Conservation (phyloP, 2,113 vertebrate species). For the Brachirus orientalis region DNA sequence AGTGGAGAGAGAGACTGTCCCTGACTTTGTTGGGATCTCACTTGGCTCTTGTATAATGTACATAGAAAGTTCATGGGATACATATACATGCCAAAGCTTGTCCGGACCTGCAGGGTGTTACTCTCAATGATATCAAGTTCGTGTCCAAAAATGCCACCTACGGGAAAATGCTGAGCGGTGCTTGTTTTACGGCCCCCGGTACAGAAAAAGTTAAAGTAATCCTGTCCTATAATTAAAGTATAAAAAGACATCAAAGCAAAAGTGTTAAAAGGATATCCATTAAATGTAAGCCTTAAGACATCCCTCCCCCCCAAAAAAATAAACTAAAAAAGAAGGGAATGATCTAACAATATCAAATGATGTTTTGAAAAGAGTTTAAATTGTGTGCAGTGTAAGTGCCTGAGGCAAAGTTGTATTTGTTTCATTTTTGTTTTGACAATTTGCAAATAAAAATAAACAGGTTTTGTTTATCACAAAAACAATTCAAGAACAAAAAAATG, state of each 20-base stretch:
- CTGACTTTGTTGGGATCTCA: constrained; percentile 46
- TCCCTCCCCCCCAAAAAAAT: neutral
- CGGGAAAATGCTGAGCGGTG: constrained; percentile 37
- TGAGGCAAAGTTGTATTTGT: too few relatives aligned
- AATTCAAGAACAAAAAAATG: too few relatives aligned
- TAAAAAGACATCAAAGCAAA: constrained; percentile 65
- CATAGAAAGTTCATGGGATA: constrained; percentile 58
- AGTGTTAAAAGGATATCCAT: constrained; percentile 45
- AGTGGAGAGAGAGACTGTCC: constrained; percentile 19
- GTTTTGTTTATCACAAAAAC: too few relatives aligned
- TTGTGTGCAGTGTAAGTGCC: too few relatives aligned
- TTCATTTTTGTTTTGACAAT: too few relatives aligned
- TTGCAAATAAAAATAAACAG: too few relatives aligned
- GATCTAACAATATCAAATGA: too few relatives aligned
- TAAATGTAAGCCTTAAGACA: constrained; percentile 24
- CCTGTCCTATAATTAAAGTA: constrained; percentile 67
- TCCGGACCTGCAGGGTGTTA: constrained; percentile 55
- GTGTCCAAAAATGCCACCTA: constrained; percentile 63
- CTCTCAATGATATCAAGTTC: constrained; percentile 54
- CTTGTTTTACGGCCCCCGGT: neutral
- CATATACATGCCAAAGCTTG: constrained; percentile 55
- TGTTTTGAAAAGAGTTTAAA: too few relatives aligned
- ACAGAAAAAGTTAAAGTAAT: constrained; percentile 54
- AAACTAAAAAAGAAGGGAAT: neutral
- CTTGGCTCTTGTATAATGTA: constrained; percentile 57